These are phyloP conservation scores for Chrysaora quinquecirrha DNA, from an alignment of 30 jellyfish, hydroid and myxozoan genomes.

Conservation along the genomic window DNA sequence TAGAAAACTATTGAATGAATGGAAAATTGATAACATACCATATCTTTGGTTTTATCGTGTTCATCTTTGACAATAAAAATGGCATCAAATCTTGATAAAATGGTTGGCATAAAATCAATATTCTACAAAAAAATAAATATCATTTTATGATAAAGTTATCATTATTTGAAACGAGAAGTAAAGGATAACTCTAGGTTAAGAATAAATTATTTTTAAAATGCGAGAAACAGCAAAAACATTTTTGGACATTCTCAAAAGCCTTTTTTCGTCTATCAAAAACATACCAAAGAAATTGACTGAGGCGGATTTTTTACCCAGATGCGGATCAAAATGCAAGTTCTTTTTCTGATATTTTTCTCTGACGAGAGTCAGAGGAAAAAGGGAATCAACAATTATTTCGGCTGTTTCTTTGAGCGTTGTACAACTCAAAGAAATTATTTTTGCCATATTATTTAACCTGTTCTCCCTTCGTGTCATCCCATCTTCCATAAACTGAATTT, in stretches of 20 bases:
- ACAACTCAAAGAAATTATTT: not conserved
- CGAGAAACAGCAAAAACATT: no score
- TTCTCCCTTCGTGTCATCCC: constrained; percentile 99
- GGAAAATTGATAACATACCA: constrained; percentile 51
- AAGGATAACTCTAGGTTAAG: not conserved
- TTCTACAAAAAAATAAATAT: constrained; percentile 58
- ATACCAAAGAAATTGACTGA: no score
- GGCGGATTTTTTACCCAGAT: no score
- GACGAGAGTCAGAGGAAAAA: no score
- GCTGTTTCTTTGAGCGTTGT: not conserved
- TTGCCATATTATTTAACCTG: constrained; percentile 49
- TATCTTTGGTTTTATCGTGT: constrained; percentile 92
- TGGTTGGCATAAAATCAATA: constrained; percentile 99
- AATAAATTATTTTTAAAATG: not conserved
- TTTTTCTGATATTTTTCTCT: no score
- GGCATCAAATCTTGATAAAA: constrained; percentile 96
- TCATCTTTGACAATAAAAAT: constrained; percentile 97
- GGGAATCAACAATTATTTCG: not conserved
- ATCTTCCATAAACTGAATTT: constrained; percentile 98
- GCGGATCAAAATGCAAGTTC: no score
- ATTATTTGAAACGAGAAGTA: no score
- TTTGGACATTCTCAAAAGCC: not conserved
- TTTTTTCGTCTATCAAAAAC: not conserved
- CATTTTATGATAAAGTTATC: not conserved
- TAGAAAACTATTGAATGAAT: not conserved